Percentiles rank a stretch among this genome's conserved stretches.
Evolutionary conservation across 2,797 vertebrate species (phyloP).

Genomic region (Taenioides sp.): DNA sequence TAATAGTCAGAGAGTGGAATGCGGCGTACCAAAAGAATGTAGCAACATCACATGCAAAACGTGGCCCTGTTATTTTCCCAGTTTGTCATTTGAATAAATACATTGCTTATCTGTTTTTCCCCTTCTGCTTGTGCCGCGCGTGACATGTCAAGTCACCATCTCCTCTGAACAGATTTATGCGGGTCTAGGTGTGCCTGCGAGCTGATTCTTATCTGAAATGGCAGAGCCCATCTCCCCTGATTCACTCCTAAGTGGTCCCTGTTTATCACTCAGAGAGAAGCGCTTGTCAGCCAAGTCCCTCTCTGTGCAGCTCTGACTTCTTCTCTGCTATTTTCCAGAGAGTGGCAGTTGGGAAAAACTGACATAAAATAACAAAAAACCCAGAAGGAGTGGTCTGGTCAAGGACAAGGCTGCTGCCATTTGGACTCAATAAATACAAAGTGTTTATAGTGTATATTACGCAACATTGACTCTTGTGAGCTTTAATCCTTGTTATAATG

Average conservation of each 20-base stretch:
- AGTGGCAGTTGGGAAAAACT: slow-evolving; percentile 14
- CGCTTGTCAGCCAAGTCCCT: slow-evolving; percentile 67
- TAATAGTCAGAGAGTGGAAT: slow-evolving; percentile 43
- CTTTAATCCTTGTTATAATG: too few relatives aligned
- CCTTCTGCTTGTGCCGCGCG: slow-evolving; percentile 48
- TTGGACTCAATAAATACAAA: slow-evolving; percentile 27
- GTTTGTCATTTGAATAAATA: slow-evolving; percentile 23
- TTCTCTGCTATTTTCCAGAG: slow-evolving; percentile 52
- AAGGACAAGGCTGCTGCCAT: slow-evolving; percentile 39
- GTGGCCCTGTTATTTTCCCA: slow-evolving; percentile 10
- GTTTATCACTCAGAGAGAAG: slow-evolving; percentile 75
- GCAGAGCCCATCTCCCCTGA: slow-evolving; percentile 73
- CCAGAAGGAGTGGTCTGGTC: slow-evolving; percentile 21
- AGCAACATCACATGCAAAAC: slow-evolving; percentile 29
- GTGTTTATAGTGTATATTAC: not conserved
- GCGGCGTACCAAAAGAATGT: slow-evolving; percentile 25
- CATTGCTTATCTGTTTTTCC: slow-evolving; percentile 9
- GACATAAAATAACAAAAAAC: slow-evolving; percentile 37
- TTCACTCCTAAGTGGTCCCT: slow-evolving; percentile 75
- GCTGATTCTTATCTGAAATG: slow-evolving; percentile 76
- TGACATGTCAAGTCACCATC: slow-evolving; percentile 68
- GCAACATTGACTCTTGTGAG: too few relatives aligned
- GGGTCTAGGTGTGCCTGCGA: slow-evolving; percentile 71
- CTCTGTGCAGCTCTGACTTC: slow-evolving; percentile 47
- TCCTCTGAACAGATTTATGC: slow-evolving; percentile 70